These are phyloP conservation scores for Danio albolineatus DNA, from an alignment of 2,797 vertebrate species.

Conservation along the genomic window DNA sequence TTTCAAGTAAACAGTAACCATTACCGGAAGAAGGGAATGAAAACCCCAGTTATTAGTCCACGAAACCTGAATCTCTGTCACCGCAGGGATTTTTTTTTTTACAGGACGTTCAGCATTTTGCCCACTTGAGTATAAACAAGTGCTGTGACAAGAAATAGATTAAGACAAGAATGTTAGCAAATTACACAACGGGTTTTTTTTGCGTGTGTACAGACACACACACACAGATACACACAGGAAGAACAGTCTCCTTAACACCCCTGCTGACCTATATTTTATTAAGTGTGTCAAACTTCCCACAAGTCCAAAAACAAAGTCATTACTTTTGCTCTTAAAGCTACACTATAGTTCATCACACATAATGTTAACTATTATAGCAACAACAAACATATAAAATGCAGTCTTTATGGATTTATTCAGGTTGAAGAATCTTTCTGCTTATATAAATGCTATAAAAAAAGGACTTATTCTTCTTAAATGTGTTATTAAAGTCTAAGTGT, in stretches of 20 bases:
- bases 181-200: background rate
- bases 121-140: constrained; percentile 4
- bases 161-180: constrained; percentile 24
- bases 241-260: background rate
- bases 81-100: background rate
- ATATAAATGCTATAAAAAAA: background rate
- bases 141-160: constrained; percentile 18
- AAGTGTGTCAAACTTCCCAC: constrained; percentile 26
- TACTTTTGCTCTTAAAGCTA: constrained; percentile 11
- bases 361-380: constrained; percentile 31
- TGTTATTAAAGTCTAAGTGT: background rate
- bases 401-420: background rate
- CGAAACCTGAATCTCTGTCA: background rate
- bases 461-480: background rate
- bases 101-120: background rate
- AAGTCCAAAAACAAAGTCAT: constrained; percentile 28
- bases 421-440: background rate
- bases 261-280: constrained; percentile 39
- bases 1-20: constrained; percentile 1
- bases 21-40: background rate
- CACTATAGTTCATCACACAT: background rate
- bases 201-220: constrained; percentile 28
- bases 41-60: background rate
- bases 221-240: constrained; percentile 9
- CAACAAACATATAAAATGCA: background rate